Evolutionary conservation across 2,113 vertebrate species (phyloP).

Genomic region (Dendropsophus ebraccatus): DNA sequence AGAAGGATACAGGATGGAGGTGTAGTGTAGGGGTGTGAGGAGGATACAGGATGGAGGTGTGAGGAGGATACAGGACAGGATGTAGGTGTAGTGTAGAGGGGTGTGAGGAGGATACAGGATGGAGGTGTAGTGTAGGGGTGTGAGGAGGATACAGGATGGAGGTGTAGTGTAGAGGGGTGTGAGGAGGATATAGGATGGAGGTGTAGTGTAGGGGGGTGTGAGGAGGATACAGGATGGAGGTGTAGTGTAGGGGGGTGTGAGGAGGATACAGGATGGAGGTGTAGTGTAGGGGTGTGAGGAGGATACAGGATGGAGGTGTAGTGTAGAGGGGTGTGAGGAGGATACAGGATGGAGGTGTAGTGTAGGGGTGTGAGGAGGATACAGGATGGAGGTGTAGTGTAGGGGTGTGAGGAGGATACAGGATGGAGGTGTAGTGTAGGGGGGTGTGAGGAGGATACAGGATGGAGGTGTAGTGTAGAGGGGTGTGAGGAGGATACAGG

Average conservation of each 20-base stretch:
- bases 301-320: conserved; percentile 57
- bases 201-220: no score
- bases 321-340: no score
- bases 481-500: conserved; percentile 63
- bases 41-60: not conserved
- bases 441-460: no score
- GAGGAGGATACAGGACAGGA: conserved; percentile 59
- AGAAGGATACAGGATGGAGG: conserved; percentile 57
- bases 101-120: no score
- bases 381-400: conserved; percentile 52
- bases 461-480: no score
- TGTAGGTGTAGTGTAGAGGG: no score
- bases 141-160: conserved; percentile 58
- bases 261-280: conserved; percentile 56
- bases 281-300: not conserved
- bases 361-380: no score
- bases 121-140: no score
- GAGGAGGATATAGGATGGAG: conserved; percentile 58
- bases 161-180: not conserved
- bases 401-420: conserved; percentile 58
- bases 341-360: not conserved
- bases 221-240: not conserved
- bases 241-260: no score
- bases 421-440: conserved; percentile 15
- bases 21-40: no score